These are phyloP conservation scores for Grallaria varia DNA, from an alignment of 2,113 vertebrate species.

Conservation along the genomic window DNA sequence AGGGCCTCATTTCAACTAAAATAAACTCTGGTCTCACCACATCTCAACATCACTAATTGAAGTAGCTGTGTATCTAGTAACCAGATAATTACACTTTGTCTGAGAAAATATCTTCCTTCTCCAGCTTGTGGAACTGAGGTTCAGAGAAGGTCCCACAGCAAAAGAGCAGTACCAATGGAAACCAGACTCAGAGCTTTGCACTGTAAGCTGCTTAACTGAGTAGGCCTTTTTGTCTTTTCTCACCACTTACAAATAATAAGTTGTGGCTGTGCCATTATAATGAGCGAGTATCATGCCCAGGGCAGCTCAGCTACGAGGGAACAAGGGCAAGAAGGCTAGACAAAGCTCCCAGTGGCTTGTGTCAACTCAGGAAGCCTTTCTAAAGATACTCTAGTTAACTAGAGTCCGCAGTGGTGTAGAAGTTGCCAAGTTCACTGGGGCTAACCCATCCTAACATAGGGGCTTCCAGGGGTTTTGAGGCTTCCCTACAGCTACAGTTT, in stretches of 20 bases:
- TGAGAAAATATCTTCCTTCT: not conserved
- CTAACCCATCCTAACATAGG: not conserved
- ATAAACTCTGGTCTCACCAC: not conserved
- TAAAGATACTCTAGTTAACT: not conserved
- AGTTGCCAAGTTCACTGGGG: not conserved
- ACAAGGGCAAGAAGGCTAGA: not conserved
- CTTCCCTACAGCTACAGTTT: not conserved
- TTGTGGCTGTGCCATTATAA: not conserved
- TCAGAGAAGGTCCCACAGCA: not conserved
- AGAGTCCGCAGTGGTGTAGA: not conserved
- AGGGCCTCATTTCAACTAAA: not conserved
- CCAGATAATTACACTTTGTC: too few relatives aligned
- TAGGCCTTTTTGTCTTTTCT: not conserved
- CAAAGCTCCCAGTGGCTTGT: not conserved
- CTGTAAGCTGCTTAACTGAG: not conserved
- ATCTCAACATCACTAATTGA: not conserved
- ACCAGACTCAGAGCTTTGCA: not conserved
- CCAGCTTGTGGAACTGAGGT: not conserved
- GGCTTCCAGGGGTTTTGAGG: not conserved
- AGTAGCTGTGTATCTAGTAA: not conserved
- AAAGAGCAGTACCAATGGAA: not conserved
- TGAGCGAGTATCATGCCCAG: too few relatives aligned
- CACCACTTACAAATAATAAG: not conserved
- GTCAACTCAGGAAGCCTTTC: not conserved
- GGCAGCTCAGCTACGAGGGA: not conserved